Evolutionary conservation across 2,888 invertebrate genomes (phyloP), one percentile per base, ranked within the genome.

Genomic region (Coecobrya sp.): DNA sequence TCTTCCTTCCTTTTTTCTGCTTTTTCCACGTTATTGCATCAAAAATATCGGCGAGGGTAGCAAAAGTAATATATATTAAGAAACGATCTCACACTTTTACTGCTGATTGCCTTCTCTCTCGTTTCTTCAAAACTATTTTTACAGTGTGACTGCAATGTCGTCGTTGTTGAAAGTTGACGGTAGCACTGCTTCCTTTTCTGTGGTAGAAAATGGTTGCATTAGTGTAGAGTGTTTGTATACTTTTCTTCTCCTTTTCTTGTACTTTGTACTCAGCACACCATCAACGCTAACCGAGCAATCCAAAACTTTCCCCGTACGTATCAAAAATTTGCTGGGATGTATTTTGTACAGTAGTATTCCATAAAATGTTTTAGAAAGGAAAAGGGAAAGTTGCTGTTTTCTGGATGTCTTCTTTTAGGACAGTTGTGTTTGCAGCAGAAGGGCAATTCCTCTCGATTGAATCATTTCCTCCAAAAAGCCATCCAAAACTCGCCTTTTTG

Each of bases 391-490:
- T 59, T 5, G 49, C 27, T 19, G 76, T 76, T 76, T 25, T 73
- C 19, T 45, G 45, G 49, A 10, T 36, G 36, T 73, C 73, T 73
- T 22, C 36, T n/a, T 42, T 73, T 45, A 42, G 42, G 84, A 84
- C 59, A 59, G 52, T 59, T 49, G 25, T 49, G 22, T 22, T 22
- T 76, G 27, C n/a, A 79, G 27, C n/a, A 49, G 79, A 79, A 89
- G 81, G 55, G 70, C 84, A 84, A 89, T 90, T 90, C 62, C 76
- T 90, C 49, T 73, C 89, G 73, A 84, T 89, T 84, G 84, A 89
- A 84, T 84, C 82, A 89, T 89, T 89, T 89, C 89, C 89, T 89
- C 82, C 22, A 73, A 68, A 81, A 89, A 81, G 70, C 89, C 42
- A 76, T 88, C 88, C 49, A 25, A 88, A 25, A 65, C 70, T 27